These are phyloP conservation scores for Brachionus plicatilis DNA, from an alignment of 1,140 invertebrate genomes.

Conservation along the genomic window DNA sequence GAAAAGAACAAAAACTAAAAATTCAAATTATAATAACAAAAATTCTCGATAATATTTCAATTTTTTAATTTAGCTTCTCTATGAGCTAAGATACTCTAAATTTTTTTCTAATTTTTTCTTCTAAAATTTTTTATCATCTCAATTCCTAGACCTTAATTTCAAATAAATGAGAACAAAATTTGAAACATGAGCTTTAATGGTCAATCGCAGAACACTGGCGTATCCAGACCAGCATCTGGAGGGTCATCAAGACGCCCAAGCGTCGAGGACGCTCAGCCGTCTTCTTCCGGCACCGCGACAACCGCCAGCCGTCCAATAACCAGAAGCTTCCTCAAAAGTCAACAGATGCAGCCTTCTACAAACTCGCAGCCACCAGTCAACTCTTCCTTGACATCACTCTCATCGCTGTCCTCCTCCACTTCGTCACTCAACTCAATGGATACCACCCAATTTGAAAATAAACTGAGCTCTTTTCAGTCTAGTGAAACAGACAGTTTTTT, in stretches of 20 bases:
- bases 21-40: conserved; percentile 32
- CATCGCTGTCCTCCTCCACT: background rate
- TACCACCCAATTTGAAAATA: background rate
- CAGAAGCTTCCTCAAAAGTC: background rate
- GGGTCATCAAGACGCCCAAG: background rate
- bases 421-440: conserved; percentile 14
- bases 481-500: background rate
- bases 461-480: background rate
- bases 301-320: background rate
- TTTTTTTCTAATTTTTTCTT: background rate
- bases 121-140: background rate
- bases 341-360: background rate
- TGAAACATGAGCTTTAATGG: background rate
- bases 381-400: background rate
- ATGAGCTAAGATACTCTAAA: background rate
- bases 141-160: background rate
- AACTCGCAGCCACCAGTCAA: background rate
- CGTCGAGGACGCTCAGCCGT: background rate
- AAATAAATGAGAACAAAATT: background rate
- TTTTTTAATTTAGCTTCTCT: background rate
- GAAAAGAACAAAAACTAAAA: background rate
- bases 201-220: background rate
- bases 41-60: conserved; percentile 25
- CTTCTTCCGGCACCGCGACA: background rate
- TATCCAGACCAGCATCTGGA: background rate